Conservation (phyloP, 2,113 vertebrate species). For the Pelvicachromis taeniatus region DNA sequence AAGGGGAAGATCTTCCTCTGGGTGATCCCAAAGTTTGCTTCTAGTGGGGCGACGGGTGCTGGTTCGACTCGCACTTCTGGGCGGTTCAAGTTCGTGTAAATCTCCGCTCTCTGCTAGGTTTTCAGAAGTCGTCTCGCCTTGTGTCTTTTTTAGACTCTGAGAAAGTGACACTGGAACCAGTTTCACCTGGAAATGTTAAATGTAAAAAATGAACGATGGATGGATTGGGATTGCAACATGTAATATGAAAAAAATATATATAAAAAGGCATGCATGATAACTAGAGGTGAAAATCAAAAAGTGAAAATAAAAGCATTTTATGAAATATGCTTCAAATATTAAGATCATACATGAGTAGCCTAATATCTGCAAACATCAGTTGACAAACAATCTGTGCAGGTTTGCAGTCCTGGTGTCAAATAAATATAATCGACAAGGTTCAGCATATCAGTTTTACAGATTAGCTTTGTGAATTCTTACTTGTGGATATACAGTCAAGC, state of each 20-base stretch:
- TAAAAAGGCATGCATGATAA: background rate
- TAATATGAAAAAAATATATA: background rate
- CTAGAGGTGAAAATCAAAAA: background rate
- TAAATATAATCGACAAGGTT: background rate
- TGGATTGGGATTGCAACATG: background rate
- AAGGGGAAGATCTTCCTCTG: conserved; percentile 52
- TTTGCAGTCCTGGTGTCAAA: background rate
- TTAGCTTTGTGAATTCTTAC: conserved; percentile 7
- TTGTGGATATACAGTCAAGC: conserved; percentile 61
- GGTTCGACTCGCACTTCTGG: background rate
- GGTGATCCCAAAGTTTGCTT: conserved; percentile 64
- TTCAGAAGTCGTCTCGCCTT: conserved; percentile 9
- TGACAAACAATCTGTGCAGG: background rate
- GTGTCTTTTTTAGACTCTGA: conserved; percentile 66
- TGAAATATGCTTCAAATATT: background rate
- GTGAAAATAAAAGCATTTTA: background rate
- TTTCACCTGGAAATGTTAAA: conserved; percentile 28
- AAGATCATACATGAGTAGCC: background rate
- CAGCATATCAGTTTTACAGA: background rate
- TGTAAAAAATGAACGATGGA: background rate
- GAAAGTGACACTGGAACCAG: conserved; percentile 52
- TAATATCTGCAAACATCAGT: background rate
- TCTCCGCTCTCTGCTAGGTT: background rate
- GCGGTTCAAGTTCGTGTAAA: background rate
- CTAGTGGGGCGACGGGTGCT: conserved; percentile 33